Evolutionary conservation across 2,888 invertebrate species (phyloP).

Genomic region (Acrobasis consociella): DNA sequence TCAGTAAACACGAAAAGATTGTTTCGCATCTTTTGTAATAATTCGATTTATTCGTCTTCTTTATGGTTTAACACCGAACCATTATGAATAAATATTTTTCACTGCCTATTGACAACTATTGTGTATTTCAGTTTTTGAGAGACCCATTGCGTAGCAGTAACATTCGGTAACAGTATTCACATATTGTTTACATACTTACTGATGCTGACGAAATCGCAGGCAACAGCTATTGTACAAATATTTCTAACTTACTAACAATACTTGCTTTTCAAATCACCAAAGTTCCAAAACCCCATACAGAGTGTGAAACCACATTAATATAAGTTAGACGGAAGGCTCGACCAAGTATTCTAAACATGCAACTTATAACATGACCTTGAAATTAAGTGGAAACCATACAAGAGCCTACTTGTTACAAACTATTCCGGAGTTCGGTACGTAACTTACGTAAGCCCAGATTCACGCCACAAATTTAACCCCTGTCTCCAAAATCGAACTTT

Average conservation of each 20-base stretch:
- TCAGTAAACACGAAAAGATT: too few relatives aligned
- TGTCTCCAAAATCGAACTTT: slow-evolving; percentile 51
- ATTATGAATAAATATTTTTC: too few relatives aligned
- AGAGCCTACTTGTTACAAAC: slow-evolving; percentile 29
- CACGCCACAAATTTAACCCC: slow-evolving; percentile 56
- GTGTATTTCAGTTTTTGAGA: too few relatives aligned
- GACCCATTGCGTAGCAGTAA: too few relatives aligned
- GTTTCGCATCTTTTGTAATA: too few relatives aligned
- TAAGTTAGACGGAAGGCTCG: not conserved
- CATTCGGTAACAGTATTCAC: too few relatives aligned
- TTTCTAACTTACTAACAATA: not conserved
- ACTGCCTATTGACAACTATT: too few relatives aligned
- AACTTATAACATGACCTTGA: slow-evolving; percentile 17
- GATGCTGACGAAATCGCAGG: too few relatives aligned
- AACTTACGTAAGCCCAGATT: slow-evolving; percentile 40
- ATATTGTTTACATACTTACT: too few relatives aligned
- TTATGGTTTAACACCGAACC: too few relatives aligned
- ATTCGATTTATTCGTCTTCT: too few relatives aligned
- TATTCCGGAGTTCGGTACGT: slow-evolving; percentile 39
- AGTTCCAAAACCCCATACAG: not conserved
- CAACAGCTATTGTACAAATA: too few relatives aligned
- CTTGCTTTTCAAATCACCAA: not conserved
- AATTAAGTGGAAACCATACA: slow-evolving; percentile 17
- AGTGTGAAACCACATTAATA: not conserved
- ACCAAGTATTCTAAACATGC: slow-evolving; percentile 10